Evolutionary conservation across 2,888 invertebrate genomes (phyloP).

Genomic region (Aricia artaxerxes): DNA sequence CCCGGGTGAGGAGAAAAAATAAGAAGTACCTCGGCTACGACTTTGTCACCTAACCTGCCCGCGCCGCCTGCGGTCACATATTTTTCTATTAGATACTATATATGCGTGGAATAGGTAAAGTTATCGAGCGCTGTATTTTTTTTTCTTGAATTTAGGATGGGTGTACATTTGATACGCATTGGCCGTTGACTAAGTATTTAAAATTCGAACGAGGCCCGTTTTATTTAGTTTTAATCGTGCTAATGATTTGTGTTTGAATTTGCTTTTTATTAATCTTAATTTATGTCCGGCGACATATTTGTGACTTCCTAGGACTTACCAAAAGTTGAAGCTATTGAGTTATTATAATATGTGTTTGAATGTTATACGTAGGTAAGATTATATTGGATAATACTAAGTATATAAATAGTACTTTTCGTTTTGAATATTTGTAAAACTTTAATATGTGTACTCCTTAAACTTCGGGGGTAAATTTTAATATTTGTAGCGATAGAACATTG

Average conservation of each 20-base stretch:
- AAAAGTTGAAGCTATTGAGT: background rate
- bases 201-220: conserved; percentile 6
- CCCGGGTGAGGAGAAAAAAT: conserved; percentile 72
- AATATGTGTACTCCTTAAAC: background rate
- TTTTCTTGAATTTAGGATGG: conserved; percentile 24
- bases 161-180: conserved; percentile 21
- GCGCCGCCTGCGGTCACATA: background rate
- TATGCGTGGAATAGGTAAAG: conserved; percentile 32
- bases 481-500: background rate
- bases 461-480: background rate
- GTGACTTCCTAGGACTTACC: background rate
- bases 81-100: conserved; percentile 34
- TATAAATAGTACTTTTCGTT: background rate
- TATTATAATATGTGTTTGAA: background rate
- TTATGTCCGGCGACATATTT: background rate
- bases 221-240: conserved; percentile 7
- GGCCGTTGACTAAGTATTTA: conserved; percentile 19
- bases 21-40: conserved; percentile 73
- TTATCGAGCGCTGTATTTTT: conserved; percentile 23
- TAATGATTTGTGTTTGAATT: conserved; percentile 18
- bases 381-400: conserved; percentile 19
- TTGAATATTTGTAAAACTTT: background rate
- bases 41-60: conserved; percentile 60
- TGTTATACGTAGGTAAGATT: background rate
- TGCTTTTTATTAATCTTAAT: conserved; percentile 7